Conservation (phyloP, 2,113 vertebrate genomes). For the Lagenorhynchus albirostris region DNA sequence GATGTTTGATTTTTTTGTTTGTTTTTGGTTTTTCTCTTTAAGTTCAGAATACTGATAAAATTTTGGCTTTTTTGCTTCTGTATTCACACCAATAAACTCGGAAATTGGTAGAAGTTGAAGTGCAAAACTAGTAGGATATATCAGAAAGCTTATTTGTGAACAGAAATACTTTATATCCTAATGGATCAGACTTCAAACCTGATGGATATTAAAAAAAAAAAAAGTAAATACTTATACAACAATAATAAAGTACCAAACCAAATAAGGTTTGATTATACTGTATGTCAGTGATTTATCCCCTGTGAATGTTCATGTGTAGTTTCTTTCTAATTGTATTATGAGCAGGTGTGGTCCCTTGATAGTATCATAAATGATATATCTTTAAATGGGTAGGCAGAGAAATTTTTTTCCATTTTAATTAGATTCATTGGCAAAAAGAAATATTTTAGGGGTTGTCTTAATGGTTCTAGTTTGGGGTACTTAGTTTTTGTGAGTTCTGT, state of each 20-base stretch:
- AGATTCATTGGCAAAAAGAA: conserved; percentile 45
- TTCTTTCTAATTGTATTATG: conserved; percentile 53
- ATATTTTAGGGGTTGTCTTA: conserved; percentile 30
- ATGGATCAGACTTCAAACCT: conserved; percentile 56
- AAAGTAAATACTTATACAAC: conserved; percentile 17
- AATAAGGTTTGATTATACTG: conserved; percentile 54
- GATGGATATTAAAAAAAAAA: conserved; percentile 34
- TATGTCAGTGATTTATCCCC: conserved; percentile 63
- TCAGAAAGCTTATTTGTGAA: conserved; percentile 63
- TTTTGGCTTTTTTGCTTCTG: conserved; percentile 62
- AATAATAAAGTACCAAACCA: conserved; percentile 53
- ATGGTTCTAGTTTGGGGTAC: conserved; percentile 5
- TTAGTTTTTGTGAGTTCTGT: conserved; percentile 30
- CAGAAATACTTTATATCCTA: conserved; percentile 44
- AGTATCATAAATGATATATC: conserved; percentile 26
- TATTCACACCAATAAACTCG: conserved; percentile 50
- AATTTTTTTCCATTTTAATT: conserved; percentile 32
- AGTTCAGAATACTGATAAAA: conserved; percentile 53
- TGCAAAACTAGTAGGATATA: conserved; percentile 6
- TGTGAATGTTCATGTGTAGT: conserved; percentile 61
- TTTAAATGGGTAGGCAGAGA: conserved; percentile 46
- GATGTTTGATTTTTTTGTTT: conserved; percentile 49
- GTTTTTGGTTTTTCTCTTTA: conserved; percentile 23
- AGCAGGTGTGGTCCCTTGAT: not conserved
- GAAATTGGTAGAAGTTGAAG: conserved; percentile 37